Base-by-base conservation (phyloP, 2,888 invertebrate species). In the Amphipyra tragopoginis region DNA sequence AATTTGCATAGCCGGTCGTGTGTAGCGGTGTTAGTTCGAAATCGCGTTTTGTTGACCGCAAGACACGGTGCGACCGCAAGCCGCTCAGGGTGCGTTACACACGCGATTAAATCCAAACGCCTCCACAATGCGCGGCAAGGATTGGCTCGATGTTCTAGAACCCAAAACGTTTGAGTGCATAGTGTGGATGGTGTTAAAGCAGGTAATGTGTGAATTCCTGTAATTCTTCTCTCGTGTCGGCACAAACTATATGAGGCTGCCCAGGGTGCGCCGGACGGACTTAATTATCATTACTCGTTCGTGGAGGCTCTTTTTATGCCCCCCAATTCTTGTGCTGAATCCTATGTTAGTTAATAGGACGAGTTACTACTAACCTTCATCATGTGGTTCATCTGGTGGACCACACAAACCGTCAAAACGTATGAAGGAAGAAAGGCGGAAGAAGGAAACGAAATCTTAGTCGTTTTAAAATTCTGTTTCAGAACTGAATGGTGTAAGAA, bases 21-120 rank as follows among this genome's bases (percentile, higher is more conserved):
- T 52, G 54, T 65, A 70, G 59, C 50, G 56, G 50, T 40, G 60
- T 44, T 29, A 10, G 71, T 26, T 56, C 58, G 29, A 75, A 56
- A 47, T 49, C 49, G 52, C 61, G 51, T 43, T 44, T 21, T 21
- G 40, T 52, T 68, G 61, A 78, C 79, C 81, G 67, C 81, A 75
- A 73, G 67, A 66, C 68, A 55, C 65, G 53, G 63, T 58, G 74
- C 74, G 52, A 79, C 82, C 81, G 74, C 77, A 71, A 56, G 60
- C 54, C 65, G 69, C 63, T 73, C 73, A 65, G 65, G 70, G 73
- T 71, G 70, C 64, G 40, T 51, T 63, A 55, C 45, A 71, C 75
- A 52, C 75, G 57, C 54, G 47, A 74, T 71, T 71, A 74, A 13
- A 51, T 14, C 34, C 26, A 8, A 21, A 54, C 53, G n/a, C 75